Evolutionary conservation across 2,888 invertebrate genomes (phyloP), one percentile per base, ranked within the genome.

Genomic region (Drosophila testacea): DNA sequence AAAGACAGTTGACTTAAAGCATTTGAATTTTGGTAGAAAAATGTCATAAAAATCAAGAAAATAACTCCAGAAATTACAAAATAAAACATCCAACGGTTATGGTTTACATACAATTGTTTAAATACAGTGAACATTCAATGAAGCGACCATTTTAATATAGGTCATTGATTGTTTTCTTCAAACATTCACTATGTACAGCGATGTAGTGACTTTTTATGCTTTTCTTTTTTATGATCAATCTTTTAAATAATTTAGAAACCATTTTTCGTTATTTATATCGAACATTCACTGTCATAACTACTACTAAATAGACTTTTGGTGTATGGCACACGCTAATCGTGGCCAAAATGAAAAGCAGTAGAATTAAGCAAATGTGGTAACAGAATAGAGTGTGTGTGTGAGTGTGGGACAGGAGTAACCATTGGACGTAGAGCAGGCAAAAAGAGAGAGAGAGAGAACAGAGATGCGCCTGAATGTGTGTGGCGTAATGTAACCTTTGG

Each of bases 351-450:
- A 34, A 32, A 48, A 44, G 38, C 46, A 30, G 11, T 38, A 13
- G 10, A 38, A 30, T 38, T 27, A 57, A 47, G 38, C 54, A n/a
- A 59, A 39, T 51, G 38, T 51, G 46, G 28, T 27, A 60, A 54
- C 11, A 52, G 30, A 57, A 47, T 9, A 46, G 39, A 11, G 42
- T 32, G 9, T 39, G 44, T 47, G 39, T 36, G 13, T 46, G 34
- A 52, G 54, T 44, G 32, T 48, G 13, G 4, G 39, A 69, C n/a
- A 55, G 76, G 52, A 46, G 39, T 48, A 68, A 63, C 74, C 62
- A 75, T 61, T 50, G 69, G 42, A 64, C 36, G 57, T 59, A 72
- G 61, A 44, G 57, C 69, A 76, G 75, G 79, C 75, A 76, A 36
- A 60, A 46, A 50, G 48, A 22, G 22, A 60, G 51, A 50, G 48